Percentiles rank a stretch among this genome's conserved stretches.
phyloP scores from a whole-genome alignment of 1,140 invertebrate species.

The Agrypnia vestita region DNA sequence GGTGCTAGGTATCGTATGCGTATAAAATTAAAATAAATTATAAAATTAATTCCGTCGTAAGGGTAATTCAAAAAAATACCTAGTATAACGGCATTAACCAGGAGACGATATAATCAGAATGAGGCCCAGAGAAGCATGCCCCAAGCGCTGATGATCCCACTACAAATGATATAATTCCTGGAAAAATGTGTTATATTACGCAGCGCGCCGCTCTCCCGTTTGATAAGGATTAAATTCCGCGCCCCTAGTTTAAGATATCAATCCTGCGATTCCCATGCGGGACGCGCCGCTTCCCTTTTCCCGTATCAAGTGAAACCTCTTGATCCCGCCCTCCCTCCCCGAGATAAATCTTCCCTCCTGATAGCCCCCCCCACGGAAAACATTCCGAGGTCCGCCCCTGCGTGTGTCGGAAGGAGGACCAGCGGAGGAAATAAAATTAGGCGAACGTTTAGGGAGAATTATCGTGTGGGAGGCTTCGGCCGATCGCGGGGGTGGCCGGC shows the following conservation, averaged over 20 bases:
- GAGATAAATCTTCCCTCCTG: constrained; percentile 18
- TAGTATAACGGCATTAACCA: no score
- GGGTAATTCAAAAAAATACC: no score
- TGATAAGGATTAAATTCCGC: not conserved
- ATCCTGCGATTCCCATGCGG: constrained; percentile 38
- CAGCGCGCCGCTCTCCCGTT: not conserved
- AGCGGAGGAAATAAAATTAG: constrained; percentile 17
- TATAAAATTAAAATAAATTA: no score
- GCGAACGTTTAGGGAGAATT: not conserved
- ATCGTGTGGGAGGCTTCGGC: not conserved
- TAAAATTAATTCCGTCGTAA: no score
- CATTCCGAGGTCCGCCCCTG: not conserved
- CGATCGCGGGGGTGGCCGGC: no score
- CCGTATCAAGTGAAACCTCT: constrained; percentile 38
- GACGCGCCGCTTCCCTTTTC: constrained; percentile 10
- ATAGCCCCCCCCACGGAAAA: not conserved
- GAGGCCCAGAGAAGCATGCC: no score
- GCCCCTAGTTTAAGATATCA: constrained; percentile 23
- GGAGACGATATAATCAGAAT: no score
- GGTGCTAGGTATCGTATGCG: no score
- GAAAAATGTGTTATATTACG: no score
- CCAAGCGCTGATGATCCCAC: no score
- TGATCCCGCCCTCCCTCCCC: constrained; percentile 23
- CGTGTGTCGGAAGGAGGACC: not conserved
- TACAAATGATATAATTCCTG: no score